Evolutionary conservation across 2,113 vertebrate species (phyloP).

Genomic region (Pollimyrus isidori): DNA sequence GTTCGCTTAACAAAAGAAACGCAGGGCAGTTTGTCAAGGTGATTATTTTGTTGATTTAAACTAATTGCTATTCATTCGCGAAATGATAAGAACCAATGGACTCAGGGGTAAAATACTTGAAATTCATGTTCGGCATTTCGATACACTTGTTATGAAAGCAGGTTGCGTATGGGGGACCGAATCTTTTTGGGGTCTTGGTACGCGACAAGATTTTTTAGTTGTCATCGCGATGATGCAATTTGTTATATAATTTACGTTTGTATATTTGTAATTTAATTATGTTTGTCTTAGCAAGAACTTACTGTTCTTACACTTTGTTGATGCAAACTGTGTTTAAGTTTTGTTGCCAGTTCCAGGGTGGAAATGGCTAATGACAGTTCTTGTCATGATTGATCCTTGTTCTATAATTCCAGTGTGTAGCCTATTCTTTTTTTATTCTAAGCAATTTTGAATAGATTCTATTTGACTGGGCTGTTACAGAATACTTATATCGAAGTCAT

Average conservation of each 20-base stretch:
- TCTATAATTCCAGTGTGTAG: neutral
- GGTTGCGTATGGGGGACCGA: neutral
- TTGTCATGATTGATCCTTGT: neutral
- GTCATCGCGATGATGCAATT: neutral
- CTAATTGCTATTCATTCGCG: neutral
- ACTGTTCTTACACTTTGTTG: neutral
- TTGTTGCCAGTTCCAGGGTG: neutral
- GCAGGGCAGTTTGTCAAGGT: conserved; percentile 9
- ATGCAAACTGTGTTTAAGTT: neutral
- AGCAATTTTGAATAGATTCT: neutral
- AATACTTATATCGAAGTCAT: neutral
- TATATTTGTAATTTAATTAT: neutral
- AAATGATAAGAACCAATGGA: neutral
- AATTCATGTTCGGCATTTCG: neutral
- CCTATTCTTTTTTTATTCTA: neutral
- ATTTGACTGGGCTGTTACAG: neutral
- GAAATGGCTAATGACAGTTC: neutral
- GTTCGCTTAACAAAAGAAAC: neutral
- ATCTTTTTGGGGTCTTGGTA: neutral
- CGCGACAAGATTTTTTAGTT: neutral
- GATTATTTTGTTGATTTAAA: conserved; percentile 16
- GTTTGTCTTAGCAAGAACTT: neutral
- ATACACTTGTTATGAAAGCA: neutral
- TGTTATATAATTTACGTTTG: neutral
- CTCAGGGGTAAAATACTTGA: neutral